These are phyloP conservation scores for Oxycera nigricornis DNA, from an alignment of 2,888 invertebrate species.

Conservation along the genomic window DNA sequence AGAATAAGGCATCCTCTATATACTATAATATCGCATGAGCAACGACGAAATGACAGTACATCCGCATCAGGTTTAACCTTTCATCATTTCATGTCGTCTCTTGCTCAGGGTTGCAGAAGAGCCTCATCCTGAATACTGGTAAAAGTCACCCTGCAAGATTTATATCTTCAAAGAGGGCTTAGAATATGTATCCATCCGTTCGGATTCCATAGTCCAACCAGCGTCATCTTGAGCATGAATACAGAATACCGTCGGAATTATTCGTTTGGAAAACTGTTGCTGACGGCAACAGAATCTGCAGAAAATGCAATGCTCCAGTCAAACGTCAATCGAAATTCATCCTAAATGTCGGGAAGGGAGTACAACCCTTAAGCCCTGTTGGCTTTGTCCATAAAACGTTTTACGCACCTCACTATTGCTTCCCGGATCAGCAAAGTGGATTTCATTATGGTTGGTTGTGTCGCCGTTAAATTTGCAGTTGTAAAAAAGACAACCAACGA, in stretches of 20 bases:
- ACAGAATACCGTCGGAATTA: not conserved
- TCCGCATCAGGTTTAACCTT: not conserved
- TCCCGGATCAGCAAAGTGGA: not conserved
- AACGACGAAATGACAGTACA: not conserved
- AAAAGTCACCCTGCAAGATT: not conserved
- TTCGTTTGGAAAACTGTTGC: not conserved
- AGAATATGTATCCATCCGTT: not conserved
- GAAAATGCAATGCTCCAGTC: not conserved
- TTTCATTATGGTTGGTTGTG: constrained; percentile 14
- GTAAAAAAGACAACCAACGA: constrained; percentile 10
- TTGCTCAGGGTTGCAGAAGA: too few species aligned
- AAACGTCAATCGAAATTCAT: constrained; percentile 2
- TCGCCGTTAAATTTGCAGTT: not conserved
- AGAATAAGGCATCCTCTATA: too few species aligned
- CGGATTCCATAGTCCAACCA: not conserved
- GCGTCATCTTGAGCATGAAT: not conserved
- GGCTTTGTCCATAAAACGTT: not conserved
- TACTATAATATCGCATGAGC: too few species aligned
- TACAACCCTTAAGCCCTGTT: too few species aligned
- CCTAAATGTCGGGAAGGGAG: not conserved
- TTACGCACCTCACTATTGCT: not conserved
- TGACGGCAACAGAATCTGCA: not conserved
- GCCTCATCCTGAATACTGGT: not conserved
- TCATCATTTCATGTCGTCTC: not conserved
- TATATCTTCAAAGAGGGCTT: not conserved